Evolutionary conservation across 2,797 vertebrate genomes (phyloP).

Genomic region (Salmo trutta): DNA sequence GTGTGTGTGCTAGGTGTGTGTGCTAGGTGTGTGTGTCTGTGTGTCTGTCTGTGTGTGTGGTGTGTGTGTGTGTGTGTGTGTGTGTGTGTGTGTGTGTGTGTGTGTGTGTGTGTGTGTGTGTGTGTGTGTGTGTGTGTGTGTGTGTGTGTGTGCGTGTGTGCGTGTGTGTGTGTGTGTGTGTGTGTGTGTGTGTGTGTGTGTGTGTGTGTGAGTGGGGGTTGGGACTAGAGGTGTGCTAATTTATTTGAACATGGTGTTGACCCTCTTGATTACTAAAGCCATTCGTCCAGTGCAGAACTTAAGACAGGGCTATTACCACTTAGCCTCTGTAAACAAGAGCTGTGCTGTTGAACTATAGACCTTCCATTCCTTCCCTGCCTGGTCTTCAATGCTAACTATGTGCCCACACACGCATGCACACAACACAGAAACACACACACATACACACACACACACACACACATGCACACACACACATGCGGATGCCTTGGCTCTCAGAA

Average conservation of each 20-base stretch:
- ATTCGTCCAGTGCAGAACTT: slow-evolving; percentile 52
- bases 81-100: slow-evolving; percentile 5
- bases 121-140: background rate
- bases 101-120: background rate
- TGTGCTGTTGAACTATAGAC: slow-evolving; percentile 67
- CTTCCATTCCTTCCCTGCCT: slow-evolving; percentile 35
- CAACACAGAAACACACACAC: background rate
- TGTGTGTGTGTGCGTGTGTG: slow-evolving; percentile 1
- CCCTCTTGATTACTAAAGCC: slow-evolving; percentile 54
- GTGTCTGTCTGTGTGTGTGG: slow-evolving; percentile 16
- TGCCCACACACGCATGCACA: background rate
- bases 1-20: slow-evolving; percentile 3
- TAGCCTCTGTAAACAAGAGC: slow-evolving; percentile 70
- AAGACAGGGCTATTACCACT: slow-evolving; percentile 65
- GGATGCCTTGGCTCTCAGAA: slow-evolving; percentile 22
- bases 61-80: slow-evolving; percentile 7
- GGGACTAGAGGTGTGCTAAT: slow-evolving; percentile 33
- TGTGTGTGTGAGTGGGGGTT: slow-evolving; percentile 18
- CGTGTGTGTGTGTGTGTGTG: background rate
- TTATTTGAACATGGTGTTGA: slow-evolving; percentile 68
- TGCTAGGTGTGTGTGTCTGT: background rate
- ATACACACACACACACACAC: slow-evolving; percentile 7
- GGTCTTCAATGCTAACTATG: background rate
- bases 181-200: slow-evolving; percentile 8
- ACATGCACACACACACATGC: slow-evolving; percentile 21